Base-by-base conservation (phyloP, 2,888 invertebrate genomes). In the Hydropsyche betteni region DNA sequence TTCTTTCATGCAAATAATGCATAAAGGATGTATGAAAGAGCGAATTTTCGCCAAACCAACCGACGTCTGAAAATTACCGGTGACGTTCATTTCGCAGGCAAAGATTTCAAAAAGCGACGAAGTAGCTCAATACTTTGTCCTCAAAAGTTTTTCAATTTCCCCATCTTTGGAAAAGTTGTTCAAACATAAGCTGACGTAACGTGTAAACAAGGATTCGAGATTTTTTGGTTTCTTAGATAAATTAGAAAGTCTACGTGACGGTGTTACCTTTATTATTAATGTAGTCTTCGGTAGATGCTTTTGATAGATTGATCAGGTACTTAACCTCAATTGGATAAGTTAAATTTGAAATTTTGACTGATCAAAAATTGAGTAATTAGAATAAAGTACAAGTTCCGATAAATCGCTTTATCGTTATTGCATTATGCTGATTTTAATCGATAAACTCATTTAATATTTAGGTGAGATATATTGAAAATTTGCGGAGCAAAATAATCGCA, bases 121-220 rank as follows among this genome's bases (percentile, higher is more conserved):
- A 64, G 36, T 0, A 6, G 36, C 34, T 64, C 64, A n/a, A 64
- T 64, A 64, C 64, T 64, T 64, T 64, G 36, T 64, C 36, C 36
- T 34, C n/a, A 36, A 64, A 64, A 64, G 64, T 64, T 64, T 64
- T 64, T 64, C 64, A 64, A 64, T 64, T 64, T 64, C 36, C 64
- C 44, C 64, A 64, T 58, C 58, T 58, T 16, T 44, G 58, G 16
- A 8, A 58, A 58, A 58, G 16, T 58, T 58, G 58, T 24, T 24
- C 58, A 58, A 58, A 58, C 24, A 58, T 58, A 58, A 58, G 24
- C 58, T 7, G 16, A 16, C 58, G 16, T 24, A 24, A 58, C 58
- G 58, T 58, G 58, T 58, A 58, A 58, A 58, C 58, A 58, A 58
- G 24, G 24, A 58, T 58, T 24, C 58, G 14, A 14, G 58, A 58